Evolutionary conservation across 2,113 vertebrate genomes (phyloP), one percentile per base, ranked within the genome.

Genomic region (Mesocricetus auratus): DNA sequence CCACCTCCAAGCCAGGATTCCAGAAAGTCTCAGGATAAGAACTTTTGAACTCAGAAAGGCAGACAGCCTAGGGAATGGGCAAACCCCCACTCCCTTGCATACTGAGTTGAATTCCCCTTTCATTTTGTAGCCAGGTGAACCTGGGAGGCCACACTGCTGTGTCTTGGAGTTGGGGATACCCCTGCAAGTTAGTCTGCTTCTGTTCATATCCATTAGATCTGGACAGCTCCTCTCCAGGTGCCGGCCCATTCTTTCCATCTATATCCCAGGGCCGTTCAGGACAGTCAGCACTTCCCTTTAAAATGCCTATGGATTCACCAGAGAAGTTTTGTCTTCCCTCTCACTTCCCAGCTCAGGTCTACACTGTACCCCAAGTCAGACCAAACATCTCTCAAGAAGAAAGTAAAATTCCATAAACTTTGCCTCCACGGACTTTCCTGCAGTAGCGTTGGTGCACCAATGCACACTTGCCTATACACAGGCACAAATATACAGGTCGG

Each of bases 391-490:
- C 60, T 29, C 77, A 42, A 45, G 17, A 45, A 93, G 22, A 47
- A 87, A 92, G 94, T 83, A 47, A 13, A 88, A 62, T n/a, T 85
- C 83, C 78, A 8, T 66, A 77, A 97, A 97, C 95, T 97, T 98
- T 82, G 92, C 62, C 1, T 64, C 39, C 29, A 31, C 68, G 3
- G 47, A 36, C 42, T 82, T 71, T 33, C 12, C 17, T 0, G n/a
- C 12, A 68, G 64, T 60, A 64, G 62, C 22, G 16, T n/a, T n/a
- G n/a, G 64, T 19, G 47, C 36, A 45, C 0, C 75, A 29, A 29
- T 47, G 58, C 95, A 95, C 96, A 92, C 92, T 93, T 90, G 95
- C 93, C 78, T 2, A 92, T 66, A n/a, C 93, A 7, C 11, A 13
- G 90, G 77, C 24, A 7, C 83, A 42, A 86, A 74, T 45, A 9